A percentile compares a stretch with the other conserved stretches of the same genome.
phyloP scores from a whole-genome alignment of 2,113 vertebrate species.

The Zosterops japonicus region DNA sequence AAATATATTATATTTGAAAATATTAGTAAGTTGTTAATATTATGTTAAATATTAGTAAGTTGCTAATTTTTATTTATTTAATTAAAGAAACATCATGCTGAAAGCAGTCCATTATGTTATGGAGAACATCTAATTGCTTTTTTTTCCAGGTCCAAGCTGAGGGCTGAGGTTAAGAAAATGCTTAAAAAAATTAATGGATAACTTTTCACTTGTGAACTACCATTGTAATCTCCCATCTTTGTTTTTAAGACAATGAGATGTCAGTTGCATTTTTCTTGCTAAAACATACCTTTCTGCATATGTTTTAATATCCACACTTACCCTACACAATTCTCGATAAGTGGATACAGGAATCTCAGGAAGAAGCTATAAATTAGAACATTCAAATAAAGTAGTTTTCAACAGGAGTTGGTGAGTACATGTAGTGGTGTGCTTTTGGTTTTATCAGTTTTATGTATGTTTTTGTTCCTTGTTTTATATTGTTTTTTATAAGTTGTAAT shows the following conservation, averaged over 20 bases:
- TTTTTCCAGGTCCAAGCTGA: not conserved
- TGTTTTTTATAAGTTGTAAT: no score
- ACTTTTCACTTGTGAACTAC: not conserved
- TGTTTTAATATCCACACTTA: not conserved
- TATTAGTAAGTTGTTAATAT: not conserved
- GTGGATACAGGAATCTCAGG: not conserved
- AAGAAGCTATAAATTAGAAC: not conserved
- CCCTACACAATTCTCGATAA: not conserved
- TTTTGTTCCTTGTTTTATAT: no score
- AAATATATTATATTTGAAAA: not conserved
- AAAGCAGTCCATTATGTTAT: not conserved
- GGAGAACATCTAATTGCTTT: rapidly evolving
- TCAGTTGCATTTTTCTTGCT: not conserved
- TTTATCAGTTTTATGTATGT: no score
- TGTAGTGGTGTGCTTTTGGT: no score
- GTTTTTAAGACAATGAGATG: not conserved
- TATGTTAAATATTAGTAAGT: not conserved
- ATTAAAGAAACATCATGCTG: not conserved
- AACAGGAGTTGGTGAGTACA: not conserved
- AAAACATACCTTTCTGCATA: not conserved
- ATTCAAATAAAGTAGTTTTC: not conserved
- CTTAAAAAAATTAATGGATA: not conserved
- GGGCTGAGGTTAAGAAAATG: not conserved
- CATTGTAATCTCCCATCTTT: not conserved
- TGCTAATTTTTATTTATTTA: not conserved